A percentile compares a stretch with the other conserved stretches of the same genome.
Evolutionary conservation across 2,113 vertebrate species (phyloP).

Genomic region (Hemibagrus wyckioides): DNA sequence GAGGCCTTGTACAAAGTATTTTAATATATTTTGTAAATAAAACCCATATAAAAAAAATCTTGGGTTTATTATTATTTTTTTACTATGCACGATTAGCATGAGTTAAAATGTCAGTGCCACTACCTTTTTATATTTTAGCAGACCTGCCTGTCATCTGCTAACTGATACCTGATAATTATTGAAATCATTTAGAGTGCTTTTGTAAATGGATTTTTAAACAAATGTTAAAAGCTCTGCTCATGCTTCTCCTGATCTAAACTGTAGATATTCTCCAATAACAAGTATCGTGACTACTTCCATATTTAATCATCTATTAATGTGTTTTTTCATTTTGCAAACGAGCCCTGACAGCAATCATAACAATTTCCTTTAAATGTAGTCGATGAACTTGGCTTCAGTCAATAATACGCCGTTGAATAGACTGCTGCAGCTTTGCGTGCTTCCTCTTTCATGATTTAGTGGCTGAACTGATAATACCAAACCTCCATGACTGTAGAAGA

Average conservation of each 20-base stretch:
- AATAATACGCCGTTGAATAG: not conserved
- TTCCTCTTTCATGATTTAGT: not conserved
- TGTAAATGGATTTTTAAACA: not conserved
- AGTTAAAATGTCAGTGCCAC: not conserved
- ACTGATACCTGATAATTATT: not conserved
- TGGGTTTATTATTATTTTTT: slow-evolving; percentile 39
- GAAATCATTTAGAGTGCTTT: not conserved
- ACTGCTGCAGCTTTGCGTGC: not conserved
- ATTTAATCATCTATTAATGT: not conserved
- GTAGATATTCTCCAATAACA: not conserved
- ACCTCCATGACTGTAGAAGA: not conserved
- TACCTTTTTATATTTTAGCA: not conserved
- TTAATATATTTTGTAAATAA: slow-evolving; percentile 99
- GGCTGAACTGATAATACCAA: not conserved
- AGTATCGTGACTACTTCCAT: not conserved
- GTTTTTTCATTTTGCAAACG: not conserved
- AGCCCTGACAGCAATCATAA: not conserved
- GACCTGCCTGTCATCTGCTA: not conserved
- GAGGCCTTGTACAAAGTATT: slow-evolving; percentile 98
- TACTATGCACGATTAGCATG: slow-evolving; percentile 1
- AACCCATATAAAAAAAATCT: slow-evolving; percentile 92
- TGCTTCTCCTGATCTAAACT: not conserved
- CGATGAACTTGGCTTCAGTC: not conserved
- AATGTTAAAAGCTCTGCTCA: not conserved
- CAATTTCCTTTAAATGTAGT: not conserved